Base-by-base conservation (phyloP, 2,888 invertebrate genomes). In the Gerris lacustris region DNA sequence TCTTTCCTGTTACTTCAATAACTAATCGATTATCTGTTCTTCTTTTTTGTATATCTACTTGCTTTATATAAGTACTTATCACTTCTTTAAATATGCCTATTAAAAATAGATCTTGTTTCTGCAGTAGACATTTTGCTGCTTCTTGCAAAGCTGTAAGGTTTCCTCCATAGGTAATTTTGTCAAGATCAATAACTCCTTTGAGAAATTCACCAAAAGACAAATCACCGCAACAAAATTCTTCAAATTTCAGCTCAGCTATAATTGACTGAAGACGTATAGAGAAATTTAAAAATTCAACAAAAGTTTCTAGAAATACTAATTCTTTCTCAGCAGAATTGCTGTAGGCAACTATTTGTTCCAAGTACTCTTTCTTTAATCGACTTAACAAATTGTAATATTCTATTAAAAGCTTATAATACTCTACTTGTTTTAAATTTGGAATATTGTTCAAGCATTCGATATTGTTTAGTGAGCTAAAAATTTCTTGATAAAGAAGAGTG, bases 1-100 rank as follows among this genome's bases (percentile, higher is more conserved):
- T 72, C 47, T 72, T 73, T 66, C 75, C 75, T 68, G 17, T 71
- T 44, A 75, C 69, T 73, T 74, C 74, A 67, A 76, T 69, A 45
- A 76, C 72, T n/a, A 63, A 55, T 64, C 76, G 72, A 66, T 67
- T 72, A 67, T 75, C 72, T 47, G 71, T 64, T 47, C 17, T 68
- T 66, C 47, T 69, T 69, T 71, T 64, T 68, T 67, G 55, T 69
- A 73, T 68, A 67, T 70, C 47, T 44, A 72, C 72, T 55, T 71
- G 71, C 64, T 71, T 71, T 18, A 74, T 68, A 63, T 74, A 76
- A 69, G n/a, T 63, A 15, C 18, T 15, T 44, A 68, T 45, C 11
- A 44, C 18, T 18, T 68, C 68, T 45, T 68, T 68, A 47, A 68
- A 68, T 45, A 6, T 68, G 7, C 45, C 45, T 15, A 15, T n/a